phyloP scores from a whole-genome alignment of 2,113 vertebrate species.

The Triplophysa tibetana region DNA sequence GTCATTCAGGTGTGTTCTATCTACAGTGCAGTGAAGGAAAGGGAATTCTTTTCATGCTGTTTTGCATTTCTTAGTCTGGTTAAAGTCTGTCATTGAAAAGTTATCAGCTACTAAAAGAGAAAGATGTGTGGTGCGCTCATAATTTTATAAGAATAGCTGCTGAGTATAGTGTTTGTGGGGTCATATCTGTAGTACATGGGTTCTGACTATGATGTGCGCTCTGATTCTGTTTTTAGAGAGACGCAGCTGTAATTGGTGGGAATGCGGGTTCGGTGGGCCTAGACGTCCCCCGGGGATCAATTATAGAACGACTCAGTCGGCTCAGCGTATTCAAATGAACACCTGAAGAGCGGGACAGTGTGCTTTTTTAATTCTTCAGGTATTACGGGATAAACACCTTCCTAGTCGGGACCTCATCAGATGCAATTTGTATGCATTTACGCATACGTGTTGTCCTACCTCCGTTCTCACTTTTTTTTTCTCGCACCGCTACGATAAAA shows the following conservation, averaged over 20 bases:
- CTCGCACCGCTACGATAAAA: constrained; percentile 64
- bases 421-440: constrained; percentile 85
- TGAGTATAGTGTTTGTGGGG: constrained; percentile 24
- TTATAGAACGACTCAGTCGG: constrained; percentile 91
- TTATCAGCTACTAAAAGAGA: neutral
- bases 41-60: neutral
- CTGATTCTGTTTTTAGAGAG: constrained; percentile 65
- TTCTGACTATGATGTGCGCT: constrained; percentile 20
- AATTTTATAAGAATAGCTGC: neutral
- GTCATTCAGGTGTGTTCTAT: no score
- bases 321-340: constrained; percentile 91
- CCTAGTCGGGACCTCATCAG: constrained; percentile 83
- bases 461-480: constrained; percentile 58
- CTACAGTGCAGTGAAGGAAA: neutral
- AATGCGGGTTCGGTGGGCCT: constrained; percentile 82
- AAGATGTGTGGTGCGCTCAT: neutral
- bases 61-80: neutral
- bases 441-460: constrained; percentile 70
- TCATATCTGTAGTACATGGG: neutral
- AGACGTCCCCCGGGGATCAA: constrained; percentile 87
- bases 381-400: constrained; percentile 88
- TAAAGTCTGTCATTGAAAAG: constrained; percentile 11
- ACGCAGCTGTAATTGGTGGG: constrained; percentile 76
- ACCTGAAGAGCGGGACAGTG: constrained; percentile 85
- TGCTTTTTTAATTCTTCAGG: constrained; percentile 79